A percentile compares a stretch with the other conserved stretches of the same genome.
Evolutionary conservation across 2,113 vertebrate species (phyloP).

Genomic region (Nesogale talazaci): DNA sequence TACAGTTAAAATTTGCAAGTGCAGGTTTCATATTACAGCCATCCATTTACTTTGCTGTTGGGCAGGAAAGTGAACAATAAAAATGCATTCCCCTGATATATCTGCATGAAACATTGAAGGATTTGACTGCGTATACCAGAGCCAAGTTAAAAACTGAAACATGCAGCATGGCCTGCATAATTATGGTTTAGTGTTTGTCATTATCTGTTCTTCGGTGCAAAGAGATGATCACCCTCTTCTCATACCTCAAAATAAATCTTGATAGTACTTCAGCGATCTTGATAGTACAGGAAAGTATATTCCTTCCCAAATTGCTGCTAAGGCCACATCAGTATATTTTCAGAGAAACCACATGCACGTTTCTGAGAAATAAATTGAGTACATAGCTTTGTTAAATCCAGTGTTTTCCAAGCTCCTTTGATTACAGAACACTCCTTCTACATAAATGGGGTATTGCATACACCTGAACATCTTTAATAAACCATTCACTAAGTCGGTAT

Average conservation of each 20-base stretch:
- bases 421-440: background rate
- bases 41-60: conserved; percentile 38
- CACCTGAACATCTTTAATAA: background rate
- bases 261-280: background rate
- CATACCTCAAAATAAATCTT: background rate
- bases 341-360: background rate
- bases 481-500: background rate
- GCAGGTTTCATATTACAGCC: background rate
- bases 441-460: background rate
- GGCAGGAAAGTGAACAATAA: background rate
- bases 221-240: background rate
- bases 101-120: background rate
- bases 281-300: background rate
- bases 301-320: background rate
- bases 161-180: background rate
- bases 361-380: background rate
- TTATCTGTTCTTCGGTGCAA: background rate
- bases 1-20: background rate
- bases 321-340: background rate
- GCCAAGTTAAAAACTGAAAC: background rate
- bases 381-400: background rate
- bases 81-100: background rate
- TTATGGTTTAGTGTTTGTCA: background rate
- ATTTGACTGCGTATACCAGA: background rate
- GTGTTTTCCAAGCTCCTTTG: background rate